These are phyloP conservation scores for Penaeus vannamei DNA, from an alignment of 1,140 invertebrate species.

Conservation along the genomic window DNA sequence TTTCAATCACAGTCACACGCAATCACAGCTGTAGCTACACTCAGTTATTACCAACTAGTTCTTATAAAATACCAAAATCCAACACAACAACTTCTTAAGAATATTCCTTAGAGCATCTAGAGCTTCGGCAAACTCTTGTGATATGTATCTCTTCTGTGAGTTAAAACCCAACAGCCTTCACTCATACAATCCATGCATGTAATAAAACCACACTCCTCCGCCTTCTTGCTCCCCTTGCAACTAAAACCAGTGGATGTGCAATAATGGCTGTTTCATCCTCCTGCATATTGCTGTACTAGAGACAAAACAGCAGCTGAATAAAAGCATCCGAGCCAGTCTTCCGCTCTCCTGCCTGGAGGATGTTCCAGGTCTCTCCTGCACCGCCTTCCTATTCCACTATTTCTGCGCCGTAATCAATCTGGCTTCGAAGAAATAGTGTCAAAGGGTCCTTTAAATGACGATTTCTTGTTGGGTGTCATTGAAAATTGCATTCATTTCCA, in stretches of 20 bases:
- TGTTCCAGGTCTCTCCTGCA: background rate
- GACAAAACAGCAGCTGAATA: slow-evolving; percentile 24
- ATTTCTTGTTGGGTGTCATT: slow-evolving; percentile 56
- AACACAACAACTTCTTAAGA: slow-evolving; percentile 55
- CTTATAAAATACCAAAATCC: slow-evolving; percentile 51
- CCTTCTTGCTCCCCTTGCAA: slow-evolving; percentile 62
- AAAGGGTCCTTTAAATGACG: slow-evolving; percentile 57
- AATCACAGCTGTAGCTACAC: slow-evolving; percentile 42
- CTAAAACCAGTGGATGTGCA: slow-evolving; percentile 54
- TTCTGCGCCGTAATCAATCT: slow-evolving; percentile 38
- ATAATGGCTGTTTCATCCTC: slow-evolving; percentile 51
- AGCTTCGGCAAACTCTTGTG: slow-evolving; percentile 31
- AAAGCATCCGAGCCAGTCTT: slow-evolving; percentile 48
- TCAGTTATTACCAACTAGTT: slow-evolving; percentile 30
- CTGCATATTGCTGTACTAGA: slow-evolving; percentile 56
- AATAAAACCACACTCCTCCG: slow-evolving; percentile 60
- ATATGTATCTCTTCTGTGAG: slow-evolving; percentile 56
- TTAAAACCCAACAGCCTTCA: slow-evolving; percentile 35
- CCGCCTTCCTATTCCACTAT: slow-evolving; percentile 23
- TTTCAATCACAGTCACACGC: slow-evolving; percentile 26
- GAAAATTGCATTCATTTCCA: slow-evolving; percentile 44
- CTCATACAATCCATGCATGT: slow-evolving; percentile 60
- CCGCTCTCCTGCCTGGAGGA: no score
- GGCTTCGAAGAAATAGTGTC: slow-evolving; percentile 58
- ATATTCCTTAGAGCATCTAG: slow-evolving; percentile 37